Conservation (phyloP, 2,797 vertebrate genomes). For the Coccyzus lansbergi region DNA sequence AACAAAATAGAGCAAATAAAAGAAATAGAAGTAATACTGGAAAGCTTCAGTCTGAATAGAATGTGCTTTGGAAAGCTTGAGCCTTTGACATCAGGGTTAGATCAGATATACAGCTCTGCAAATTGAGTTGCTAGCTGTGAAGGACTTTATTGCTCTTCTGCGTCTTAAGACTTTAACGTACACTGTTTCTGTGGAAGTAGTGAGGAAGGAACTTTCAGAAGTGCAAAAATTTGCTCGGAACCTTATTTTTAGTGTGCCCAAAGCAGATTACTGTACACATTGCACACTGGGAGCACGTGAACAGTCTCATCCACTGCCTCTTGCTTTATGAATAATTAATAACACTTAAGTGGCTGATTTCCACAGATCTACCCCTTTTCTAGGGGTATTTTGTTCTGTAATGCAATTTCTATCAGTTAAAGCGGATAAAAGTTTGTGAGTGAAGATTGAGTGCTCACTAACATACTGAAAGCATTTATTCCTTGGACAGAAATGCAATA, state of each 20-base stretch:
- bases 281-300: background rate
- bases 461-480: background rate
- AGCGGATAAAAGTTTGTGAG: background rate
- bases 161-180: background rate
- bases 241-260: slow-evolving; percentile 5
- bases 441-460: background rate
- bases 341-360: slow-evolving; percentile 12
- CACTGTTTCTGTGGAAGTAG: background rate
- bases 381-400: background rate
- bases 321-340: slow-evolving; percentile 49
- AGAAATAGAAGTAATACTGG: background rate
- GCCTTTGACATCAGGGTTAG: slow-evolving; percentile 24
- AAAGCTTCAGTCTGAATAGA: background rate
- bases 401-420: background rate
- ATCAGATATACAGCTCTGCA: slow-evolving; percentile 3
- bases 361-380: slow-evolving; percentile 2
- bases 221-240: background rate
- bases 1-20: background rate
- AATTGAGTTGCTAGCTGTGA: background rate
- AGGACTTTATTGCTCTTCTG: slow-evolving; percentile 17
- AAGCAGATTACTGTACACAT: background rate
- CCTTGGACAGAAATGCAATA: background rate
- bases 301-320: slow-evolving; percentile 4
- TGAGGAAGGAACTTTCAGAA: background rate
- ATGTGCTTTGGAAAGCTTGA: background rate